Percentiles rank a stretch among this genome's conserved stretches.
These are phyloP conservation scores for Parnassius glacialis DNA, from an alignment of 2,888 invertebrate genomes.

Conservation along the genomic window DNA sequence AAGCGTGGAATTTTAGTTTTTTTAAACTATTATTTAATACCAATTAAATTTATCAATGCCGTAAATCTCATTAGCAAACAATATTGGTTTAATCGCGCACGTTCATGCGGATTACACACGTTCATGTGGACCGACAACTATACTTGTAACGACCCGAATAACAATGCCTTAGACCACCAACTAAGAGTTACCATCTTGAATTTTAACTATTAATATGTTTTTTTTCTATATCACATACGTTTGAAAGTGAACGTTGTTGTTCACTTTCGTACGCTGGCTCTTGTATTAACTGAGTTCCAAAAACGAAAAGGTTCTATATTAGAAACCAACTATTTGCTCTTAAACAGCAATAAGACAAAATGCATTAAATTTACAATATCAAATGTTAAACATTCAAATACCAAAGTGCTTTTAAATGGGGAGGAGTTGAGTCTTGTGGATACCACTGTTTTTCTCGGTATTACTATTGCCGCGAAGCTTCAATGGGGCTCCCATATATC, in stretches of 20 bases:
- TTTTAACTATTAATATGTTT: slow-evolving; percentile 30
- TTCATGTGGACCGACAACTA: slow-evolving; percentile 31
- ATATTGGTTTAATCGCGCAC: slow-evolving; percentile 40
- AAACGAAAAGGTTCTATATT: no score
- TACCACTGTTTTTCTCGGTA: no score
- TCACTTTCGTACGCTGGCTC: neutral
- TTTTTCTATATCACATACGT: slow-evolving; percentile 12
- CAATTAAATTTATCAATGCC: slow-evolving; percentile 8
- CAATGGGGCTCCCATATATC: no score
- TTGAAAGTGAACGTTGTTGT: slow-evolving; percentile 27
- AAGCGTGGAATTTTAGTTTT: no score
- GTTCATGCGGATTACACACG: slow-evolving; percentile 35
- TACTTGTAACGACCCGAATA: slow-evolving; percentile 37
- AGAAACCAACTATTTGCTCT: no score
- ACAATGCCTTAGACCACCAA: slow-evolving; percentile 40
- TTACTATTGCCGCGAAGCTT: no score
- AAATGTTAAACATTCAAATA: no score
- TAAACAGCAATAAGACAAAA: no score
- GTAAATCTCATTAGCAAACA: slow-evolving; percentile 38
- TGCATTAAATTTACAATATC: no score
- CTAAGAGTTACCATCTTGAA: slow-evolving; percentile 33
- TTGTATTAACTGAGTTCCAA: no score
- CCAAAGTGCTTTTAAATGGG: no score
- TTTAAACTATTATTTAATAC: neutral
- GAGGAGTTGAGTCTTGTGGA: no score